Evolutionary conservation across 2,113 vertebrate species (phyloP).

Genomic region (Grallaria varia): DNA sequence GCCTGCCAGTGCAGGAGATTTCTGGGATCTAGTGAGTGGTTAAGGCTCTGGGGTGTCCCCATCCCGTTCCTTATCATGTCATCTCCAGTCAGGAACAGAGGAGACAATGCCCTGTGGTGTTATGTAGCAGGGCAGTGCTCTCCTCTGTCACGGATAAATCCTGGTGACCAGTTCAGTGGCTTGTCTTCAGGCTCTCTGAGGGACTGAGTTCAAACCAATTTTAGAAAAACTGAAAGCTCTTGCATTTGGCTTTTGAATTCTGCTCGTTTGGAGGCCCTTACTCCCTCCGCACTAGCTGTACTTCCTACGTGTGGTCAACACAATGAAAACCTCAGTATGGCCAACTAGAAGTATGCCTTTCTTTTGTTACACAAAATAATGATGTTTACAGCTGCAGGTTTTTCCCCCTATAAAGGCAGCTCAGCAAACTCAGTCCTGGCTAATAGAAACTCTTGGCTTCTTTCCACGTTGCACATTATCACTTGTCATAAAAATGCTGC

Average conservation of each 20-base stretch:
- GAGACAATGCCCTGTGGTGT: not conserved
- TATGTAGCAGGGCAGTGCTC: not conserved
- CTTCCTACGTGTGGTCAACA: not conserved
- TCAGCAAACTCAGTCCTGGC: not conserved
- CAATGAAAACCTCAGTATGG: not conserved
- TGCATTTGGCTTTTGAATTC: not conserved
- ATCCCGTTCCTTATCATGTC: fast-evolving
- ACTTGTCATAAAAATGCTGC: slow-evolving; percentile 21
- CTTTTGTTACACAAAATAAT: not conserved
- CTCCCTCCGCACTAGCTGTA: not conserved
- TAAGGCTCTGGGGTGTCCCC: not conserved
- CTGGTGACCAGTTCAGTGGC: not conserved
- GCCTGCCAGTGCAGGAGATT: not conserved
- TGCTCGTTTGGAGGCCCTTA: not conserved
- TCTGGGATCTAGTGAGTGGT: not conserved
- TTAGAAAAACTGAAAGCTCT: not conserved
- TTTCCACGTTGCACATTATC: slow-evolving; percentile 35
- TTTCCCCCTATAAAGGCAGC: not conserved
- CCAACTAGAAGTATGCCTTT: not conserved
- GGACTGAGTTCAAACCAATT: not conserved
- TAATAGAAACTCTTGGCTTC: slow-evolving; percentile 12
- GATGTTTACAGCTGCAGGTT: not conserved
- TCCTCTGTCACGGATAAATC: not conserved
- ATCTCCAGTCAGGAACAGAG: not conserved
- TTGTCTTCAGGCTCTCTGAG: fast-evolving